These are phyloP conservation scores for Pangasius krempfi DNA, from an alignment of 2,797 vertebrate genomes.

Conservation along the genomic window DNA sequence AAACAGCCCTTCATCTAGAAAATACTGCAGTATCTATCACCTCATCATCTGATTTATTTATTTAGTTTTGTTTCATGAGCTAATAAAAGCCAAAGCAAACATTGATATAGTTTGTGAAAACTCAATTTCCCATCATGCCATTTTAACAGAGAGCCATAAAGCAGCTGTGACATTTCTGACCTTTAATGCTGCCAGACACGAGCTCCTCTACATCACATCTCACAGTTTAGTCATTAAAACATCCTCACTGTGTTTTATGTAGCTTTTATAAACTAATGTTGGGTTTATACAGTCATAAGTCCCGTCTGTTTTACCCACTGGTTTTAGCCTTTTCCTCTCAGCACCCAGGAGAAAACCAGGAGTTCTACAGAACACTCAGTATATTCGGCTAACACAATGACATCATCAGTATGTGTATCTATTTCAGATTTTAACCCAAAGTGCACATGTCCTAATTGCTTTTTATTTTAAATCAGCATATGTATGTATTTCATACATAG, in stretches of 20 bases:
- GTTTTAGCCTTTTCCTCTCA: background rate
- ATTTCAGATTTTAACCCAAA: background rate
- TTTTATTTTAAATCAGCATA: background rate
- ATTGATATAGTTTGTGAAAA: constrained; percentile 41
- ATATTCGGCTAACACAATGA: background rate
- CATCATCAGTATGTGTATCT: background rate
- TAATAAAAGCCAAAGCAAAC: constrained; percentile 41
- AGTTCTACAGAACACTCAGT: background rate
- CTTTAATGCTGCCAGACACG: constrained; percentile 64
- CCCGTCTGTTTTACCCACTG: constrained; percentile 27
- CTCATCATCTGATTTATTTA: background rate
- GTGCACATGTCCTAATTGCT: background rate
- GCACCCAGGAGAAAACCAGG: background rate
- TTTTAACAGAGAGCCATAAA: constrained; percentile 48
- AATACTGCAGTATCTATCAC: background rate
- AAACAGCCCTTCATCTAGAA: background rate
- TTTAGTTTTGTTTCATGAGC: constrained; percentile 28
- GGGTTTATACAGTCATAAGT: background rate
- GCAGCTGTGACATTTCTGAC: constrained; percentile 67
- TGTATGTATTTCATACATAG: no score
- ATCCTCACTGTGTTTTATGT: constrained; percentile 41
- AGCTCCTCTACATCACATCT: constrained; percentile 51
- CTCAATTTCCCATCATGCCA: constrained; percentile 43
- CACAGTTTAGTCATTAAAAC: constrained; percentile 51
- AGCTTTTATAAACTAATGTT: background rate